Evolutionary conservation across 2,797 vertebrate species (phyloP), one percentile per base, ranked within the genome.

Genomic region (Echiichthys vipera): DNA sequence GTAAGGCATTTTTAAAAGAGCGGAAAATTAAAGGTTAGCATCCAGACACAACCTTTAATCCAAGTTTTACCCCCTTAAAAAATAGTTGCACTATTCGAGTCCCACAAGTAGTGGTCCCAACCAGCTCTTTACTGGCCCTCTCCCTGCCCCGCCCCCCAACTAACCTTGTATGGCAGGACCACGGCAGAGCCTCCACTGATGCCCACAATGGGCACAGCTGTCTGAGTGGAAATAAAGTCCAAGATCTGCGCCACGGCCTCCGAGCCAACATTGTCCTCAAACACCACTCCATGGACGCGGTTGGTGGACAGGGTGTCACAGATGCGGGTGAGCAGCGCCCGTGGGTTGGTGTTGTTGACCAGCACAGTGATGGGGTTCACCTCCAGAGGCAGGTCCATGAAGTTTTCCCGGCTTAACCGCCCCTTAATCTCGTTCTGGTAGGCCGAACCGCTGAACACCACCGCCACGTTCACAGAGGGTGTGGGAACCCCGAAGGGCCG

Each of bases 211-310:
- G 98, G 98, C 75, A 97, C 95, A 0, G 96, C 95, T 0, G 97
- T 97, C 92, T 98, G 97, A 7, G 96, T 96, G 54, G 97, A 98
- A 87, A 99, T 92, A 88, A 99, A 99, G 92, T 99, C 98, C 68
- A 99, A 91, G 82, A 99, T 98, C 92, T 99, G 97, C 0, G 97
- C 97, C 89, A 99, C 97, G 0, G 97, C 97, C 90, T 99, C 97
- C 0, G 97, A 97, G 71, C 96, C 97, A 0, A 98, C 94, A 61
- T 96, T 98, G 92, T 99, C 98, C 87, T 99, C 97, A 0, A 99
- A 99, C 84, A 99, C 90, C 36, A 99, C 94, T 56, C 96, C 96
- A 14, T 99, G 98, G 84, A 98, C 94, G 2, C 94, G 96, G 85
- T 96, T 96, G 37, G 95, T 92, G 9, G 95, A 93, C 0, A 99